Evolutionary conservation across 1,140 invertebrate species (phyloP), one percentile per base, ranked within the genome.

Genomic region (Planococcus citri): DNA sequence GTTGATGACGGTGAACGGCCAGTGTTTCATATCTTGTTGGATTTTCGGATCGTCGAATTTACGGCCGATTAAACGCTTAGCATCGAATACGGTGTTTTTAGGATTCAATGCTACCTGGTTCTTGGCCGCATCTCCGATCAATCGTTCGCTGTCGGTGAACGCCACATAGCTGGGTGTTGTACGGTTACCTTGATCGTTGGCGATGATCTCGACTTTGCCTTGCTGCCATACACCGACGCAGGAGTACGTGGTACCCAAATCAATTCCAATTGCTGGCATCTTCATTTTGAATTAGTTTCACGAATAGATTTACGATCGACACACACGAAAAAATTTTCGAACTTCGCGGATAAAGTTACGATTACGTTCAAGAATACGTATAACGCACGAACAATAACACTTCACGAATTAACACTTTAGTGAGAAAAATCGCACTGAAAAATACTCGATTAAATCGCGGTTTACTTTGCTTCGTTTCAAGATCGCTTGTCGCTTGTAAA

Each of bases 131-230:
- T 89, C 87, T 27, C 87, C 87, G 69, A 91, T 88, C 10, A 91
- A 79, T 1, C 88, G 78, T 76, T 93, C 90, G 0, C 85, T 87
- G 72, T 92, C 89, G 0, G 87, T 91, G 78, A 93, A 88, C 1
- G 91, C 92, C 41, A 96, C 92, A 79, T 94, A 95, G 70, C 88
- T 89, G 9, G 92, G 92, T 41, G 92, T 95, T 27, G 92, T 95
- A 60, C 92, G 80, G 80, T 95, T 95, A 22, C 93, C 94, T 81
- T 94, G 92, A 77, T 95, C 93, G 77, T 96, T 95, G 75, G 92
- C 92, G 74, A 95, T 94, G 75, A 95, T 94, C 79, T 94, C 92
- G 57, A 95, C 88, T 79, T 92, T 93, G 67, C 90, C 92, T 76
- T 94, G 83, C 74, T 90, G 86, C 80, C 85, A 91, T 1, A 91